Conservation (phyloP, 2,113 vertebrate genomes). For the Hippocampus comes region DNA sequence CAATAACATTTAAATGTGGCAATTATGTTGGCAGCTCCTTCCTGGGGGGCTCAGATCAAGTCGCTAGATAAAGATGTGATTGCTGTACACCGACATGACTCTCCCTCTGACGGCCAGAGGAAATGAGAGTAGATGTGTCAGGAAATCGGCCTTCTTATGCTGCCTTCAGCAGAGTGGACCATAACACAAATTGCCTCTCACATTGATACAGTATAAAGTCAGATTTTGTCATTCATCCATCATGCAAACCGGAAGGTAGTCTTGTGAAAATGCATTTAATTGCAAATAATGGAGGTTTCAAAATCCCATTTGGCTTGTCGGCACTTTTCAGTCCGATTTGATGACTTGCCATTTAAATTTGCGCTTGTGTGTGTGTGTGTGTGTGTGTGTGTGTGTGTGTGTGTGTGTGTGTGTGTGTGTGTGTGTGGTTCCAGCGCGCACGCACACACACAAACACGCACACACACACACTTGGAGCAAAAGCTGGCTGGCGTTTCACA, state of each 20-base stretch:
- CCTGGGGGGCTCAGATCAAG: conserved; percentile 8
- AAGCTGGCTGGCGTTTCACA: too few species aligned
- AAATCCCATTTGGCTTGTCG: neutral
- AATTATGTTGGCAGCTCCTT: conserved; percentile 5
- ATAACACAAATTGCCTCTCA: neutral
- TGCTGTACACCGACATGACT: conserved; percentile 1
- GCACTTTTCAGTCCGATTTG: neutral
- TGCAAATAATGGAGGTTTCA: neutral
- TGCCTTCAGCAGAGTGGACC: neutral
- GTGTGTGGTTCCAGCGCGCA: too few species aligned
- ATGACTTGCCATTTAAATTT: neutral
- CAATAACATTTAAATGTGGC: neutral
- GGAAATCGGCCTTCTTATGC: neutral
- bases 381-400: neutral
- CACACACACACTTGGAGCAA: too few species aligned
- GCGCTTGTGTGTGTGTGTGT: neutral
- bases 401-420: neutral
- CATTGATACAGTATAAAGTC: neutral
- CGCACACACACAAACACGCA: too few species aligned
- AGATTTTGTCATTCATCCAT: neutral
- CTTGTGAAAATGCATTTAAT: neutral
- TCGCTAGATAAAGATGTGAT: conserved; percentile 8
- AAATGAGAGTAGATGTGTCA: conserved; percentile 7
- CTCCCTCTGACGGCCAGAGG: conserved; percentile 1
- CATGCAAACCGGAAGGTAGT: neutral